Evolutionary conservation across 2,113 vertebrate genomes (phyloP).

Genomic region (Cyprinodon tularosa): DNA sequence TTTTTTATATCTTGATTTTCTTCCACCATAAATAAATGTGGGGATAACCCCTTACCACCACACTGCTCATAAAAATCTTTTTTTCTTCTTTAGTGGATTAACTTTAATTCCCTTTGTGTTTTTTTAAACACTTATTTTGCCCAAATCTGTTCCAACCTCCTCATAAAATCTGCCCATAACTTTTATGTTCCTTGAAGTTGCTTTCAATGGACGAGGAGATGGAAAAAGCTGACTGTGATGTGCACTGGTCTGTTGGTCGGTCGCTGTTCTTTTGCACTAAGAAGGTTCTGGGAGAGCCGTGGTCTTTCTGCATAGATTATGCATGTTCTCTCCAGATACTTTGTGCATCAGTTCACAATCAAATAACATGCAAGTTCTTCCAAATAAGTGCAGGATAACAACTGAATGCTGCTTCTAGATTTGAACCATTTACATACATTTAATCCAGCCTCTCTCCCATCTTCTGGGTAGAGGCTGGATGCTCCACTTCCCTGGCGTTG

Average conservation of each 20-base stretch:
- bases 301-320: background rate
- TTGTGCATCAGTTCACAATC: background rate
- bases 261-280: background rate
- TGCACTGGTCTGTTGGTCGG: background rate
- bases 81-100: constrained; percentile 45
- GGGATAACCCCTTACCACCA: constrained; percentile 44
- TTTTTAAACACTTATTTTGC: constrained; percentile 26
- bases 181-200: constrained; percentile 10
- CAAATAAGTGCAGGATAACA: background rate
- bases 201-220: background rate
- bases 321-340: background rate
- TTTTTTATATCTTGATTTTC: background rate
- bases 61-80: constrained; percentile 44
- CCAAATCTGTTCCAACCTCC: constrained; percentile 10
- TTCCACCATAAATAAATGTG: constrained; percentile 24
- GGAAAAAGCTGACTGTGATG: background rate
- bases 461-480: too few relatives aligned
- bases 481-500: too few relatives aligned
- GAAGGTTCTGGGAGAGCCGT: too few relatives aligned
- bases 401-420: too few relatives aligned
- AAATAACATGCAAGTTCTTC: background rate
- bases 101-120: constrained; percentile 40
- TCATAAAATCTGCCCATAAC: constrained; percentile 17
- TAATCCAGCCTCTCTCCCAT: too few relatives aligned
- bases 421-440: too few relatives aligned